phyloP scores from a whole-genome alignment of 2,888 invertebrate genomes.

The Idaea biselata region DNA sequence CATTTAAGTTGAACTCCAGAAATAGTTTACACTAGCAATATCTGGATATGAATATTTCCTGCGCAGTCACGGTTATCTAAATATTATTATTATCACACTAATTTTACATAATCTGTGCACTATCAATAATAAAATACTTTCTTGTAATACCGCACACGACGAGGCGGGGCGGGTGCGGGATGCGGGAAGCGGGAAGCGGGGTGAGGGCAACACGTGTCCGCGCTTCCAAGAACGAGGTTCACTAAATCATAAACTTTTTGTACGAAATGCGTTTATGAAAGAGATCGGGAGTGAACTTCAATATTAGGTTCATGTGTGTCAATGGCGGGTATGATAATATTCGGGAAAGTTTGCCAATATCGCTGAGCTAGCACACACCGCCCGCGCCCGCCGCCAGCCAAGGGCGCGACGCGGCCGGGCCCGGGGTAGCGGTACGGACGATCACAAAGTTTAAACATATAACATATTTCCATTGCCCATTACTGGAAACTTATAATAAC shows the following conservation, averaged over 20 bases:
- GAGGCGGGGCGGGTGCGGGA: neutral
- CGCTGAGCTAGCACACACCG: slow-evolving; percentile 17
- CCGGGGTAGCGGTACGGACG: too few species aligned
- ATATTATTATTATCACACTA: neutral
- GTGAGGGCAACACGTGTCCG: neutral
- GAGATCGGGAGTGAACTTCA: slow-evolving; percentile 16
- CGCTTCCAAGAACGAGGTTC: neutral
- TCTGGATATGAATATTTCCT: neutral
- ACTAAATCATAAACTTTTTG: slow-evolving; percentile 10
- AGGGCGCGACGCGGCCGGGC: neutral
- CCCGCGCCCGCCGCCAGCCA: neutral
- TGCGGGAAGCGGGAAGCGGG: too few species aligned
- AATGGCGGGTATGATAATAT: slow-evolving; percentile 48
- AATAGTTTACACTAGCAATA: too few species aligned
- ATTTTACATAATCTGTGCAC: neutral
- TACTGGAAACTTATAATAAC: slow-evolving; percentile 26
- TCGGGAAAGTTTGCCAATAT: slow-evolving; percentile 52
- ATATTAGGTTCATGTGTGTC: slow-evolving; percentile 43
- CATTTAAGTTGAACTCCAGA: too few species aligned
- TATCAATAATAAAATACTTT: neutral
- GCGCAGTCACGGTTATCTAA: neutral
- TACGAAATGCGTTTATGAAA: slow-evolving; percentile 12
- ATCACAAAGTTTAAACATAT: neutral
- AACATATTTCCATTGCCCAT: slow-evolving; percentile 26
- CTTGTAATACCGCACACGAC: neutral